Percentiles rank a stretch among this genome's conserved stretches.
Conservation (phyloP, 2,113 vertebrate species). For the Phocoena sinus region DNA sequence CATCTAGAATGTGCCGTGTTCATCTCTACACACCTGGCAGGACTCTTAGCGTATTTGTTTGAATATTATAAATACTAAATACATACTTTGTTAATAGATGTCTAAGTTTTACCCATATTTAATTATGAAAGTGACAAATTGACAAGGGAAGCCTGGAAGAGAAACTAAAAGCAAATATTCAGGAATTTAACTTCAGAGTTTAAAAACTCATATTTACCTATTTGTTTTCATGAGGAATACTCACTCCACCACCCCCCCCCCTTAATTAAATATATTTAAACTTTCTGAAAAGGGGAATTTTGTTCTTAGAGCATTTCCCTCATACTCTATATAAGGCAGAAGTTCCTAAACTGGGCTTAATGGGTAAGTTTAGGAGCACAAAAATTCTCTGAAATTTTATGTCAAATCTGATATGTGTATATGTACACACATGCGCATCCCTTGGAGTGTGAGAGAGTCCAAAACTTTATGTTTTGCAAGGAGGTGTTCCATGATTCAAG, state of each 20-base stretch:
- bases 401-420: not conserved
- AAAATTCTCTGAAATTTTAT: not conserved
- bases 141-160: not conserved
- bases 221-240: not conserved
- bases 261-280: not conserved
- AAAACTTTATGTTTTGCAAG: not conserved
- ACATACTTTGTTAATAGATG: slow-evolving; percentile 6
- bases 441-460: not conserved
- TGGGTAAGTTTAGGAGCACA: not conserved
- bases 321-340: not conserved
- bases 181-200: not conserved
- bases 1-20: not conserved
- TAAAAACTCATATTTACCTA: not conserved
- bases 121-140: slow-evolving; percentile 8
- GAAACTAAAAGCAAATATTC: not conserved
- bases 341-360: not conserved
- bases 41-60: not conserved
- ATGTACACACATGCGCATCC: not conserved
- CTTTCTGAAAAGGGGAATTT: not conserved
- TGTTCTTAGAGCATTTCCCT: not conserved
- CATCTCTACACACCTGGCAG: not conserved
- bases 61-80: not conserved
- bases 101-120: not conserved
- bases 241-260: rapidly evolving
- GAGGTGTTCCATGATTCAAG: not conserved